Conservation (phyloP, 37 sponge, comb jelly and placozoan genomes). For the Halichondria panicea region DNA sequence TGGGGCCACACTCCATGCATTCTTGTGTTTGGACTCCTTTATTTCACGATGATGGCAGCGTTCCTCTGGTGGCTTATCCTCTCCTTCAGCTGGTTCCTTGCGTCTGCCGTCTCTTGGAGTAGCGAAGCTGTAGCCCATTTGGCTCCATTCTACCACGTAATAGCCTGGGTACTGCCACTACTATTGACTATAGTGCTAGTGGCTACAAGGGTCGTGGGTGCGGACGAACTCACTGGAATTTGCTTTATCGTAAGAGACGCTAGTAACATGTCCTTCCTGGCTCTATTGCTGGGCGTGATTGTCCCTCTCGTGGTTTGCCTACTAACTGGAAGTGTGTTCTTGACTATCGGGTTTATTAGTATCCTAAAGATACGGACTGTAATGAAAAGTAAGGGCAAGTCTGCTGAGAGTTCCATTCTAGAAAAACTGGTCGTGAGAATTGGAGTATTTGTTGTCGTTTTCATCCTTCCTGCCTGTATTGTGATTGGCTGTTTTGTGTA, state of each 20-base stretch:
- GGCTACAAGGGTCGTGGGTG: conserved; percentile 52
- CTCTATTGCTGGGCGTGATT: conserved; percentile 70
- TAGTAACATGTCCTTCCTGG: conserved; percentile 28
- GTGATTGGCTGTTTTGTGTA: conserved; percentile 75
- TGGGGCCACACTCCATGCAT: conserved; percentile 70
- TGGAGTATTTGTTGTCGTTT: conserved; percentile 83
- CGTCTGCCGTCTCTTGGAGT: conserved; percentile 85
- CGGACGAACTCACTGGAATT: conserved; percentile 75
- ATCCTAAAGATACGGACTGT: conserved; percentile 46
- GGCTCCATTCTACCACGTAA: conserved; percentile 70
- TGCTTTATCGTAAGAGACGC: conserved; percentile 70
- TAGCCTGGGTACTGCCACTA: conserved; percentile 80
- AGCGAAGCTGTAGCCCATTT: conserved; percentile 76
- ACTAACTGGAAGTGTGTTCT: conserved; percentile 38
- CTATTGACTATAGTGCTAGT: conserved; percentile 59
- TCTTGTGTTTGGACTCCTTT: conserved; percentile 58
- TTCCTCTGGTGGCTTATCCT: conserved; percentile 91
- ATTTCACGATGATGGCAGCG: conserved; percentile 77
- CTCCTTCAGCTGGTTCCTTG: conserved; percentile 86
- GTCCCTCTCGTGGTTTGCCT: conserved; percentile 61
- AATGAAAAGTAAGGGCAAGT: conserved; percentile 49
- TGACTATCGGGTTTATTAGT: conserved; percentile 62
- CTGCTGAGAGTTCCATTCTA: conserved; percentile 51
- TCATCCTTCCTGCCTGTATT: conserved; percentile 81
- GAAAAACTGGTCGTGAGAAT: conserved; percentile 91